Evolutionary conservation across 2,888 invertebrate species (phyloP).

Genomic region (Boloria selene): DNA sequence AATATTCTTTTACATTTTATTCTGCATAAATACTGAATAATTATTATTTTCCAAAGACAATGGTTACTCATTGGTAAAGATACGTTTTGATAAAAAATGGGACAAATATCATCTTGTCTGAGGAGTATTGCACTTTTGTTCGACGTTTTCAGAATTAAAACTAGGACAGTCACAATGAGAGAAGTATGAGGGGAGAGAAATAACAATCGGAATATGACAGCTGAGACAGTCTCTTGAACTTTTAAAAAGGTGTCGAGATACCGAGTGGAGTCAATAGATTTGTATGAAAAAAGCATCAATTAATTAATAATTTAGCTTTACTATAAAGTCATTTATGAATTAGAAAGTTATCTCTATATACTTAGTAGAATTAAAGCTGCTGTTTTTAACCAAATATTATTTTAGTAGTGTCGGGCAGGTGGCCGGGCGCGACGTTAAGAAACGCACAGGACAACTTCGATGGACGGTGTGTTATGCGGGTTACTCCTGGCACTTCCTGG

Average conservation of each 20-base stretch:
- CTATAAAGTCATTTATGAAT: too few relatives aligned
- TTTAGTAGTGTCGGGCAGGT: too few relatives aligned
- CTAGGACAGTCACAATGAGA: constrained; percentile 71
- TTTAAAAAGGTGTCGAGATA: constrained; percentile 17
- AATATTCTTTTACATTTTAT: not conserved
- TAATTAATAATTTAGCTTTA: too few relatives aligned
- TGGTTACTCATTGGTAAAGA: constrained; percentile 14
- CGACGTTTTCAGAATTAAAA: constrained; percentile 78
- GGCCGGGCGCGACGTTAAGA: too few relatives aligned
- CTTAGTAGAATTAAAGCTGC: too few relatives aligned
- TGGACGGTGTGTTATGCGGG: too few relatives aligned
- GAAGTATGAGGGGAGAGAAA: constrained; percentile 57
- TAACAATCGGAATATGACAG: constrained; percentile 63
- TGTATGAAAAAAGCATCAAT: too few relatives aligned
- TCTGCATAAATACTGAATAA: not conserved
- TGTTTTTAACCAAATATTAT: too few relatives aligned
- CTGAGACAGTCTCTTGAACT: constrained; percentile 50
- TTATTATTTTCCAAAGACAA: constrained; percentile 3
- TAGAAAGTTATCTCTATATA: too few relatives aligned
- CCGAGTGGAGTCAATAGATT: constrained; percentile 12
- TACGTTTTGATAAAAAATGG: constrained; percentile 9
- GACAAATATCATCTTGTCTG: constrained; percentile 42
- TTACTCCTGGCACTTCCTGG: too few relatives aligned
- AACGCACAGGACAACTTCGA: too few relatives aligned
- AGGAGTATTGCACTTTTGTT: constrained; percentile 72